Percentiles rank a stretch among this genome's conserved stretches.
phyloP scores from a whole-genome alignment of 2,113 vertebrate genomes.

The Bubo scandiacus region DNA sequence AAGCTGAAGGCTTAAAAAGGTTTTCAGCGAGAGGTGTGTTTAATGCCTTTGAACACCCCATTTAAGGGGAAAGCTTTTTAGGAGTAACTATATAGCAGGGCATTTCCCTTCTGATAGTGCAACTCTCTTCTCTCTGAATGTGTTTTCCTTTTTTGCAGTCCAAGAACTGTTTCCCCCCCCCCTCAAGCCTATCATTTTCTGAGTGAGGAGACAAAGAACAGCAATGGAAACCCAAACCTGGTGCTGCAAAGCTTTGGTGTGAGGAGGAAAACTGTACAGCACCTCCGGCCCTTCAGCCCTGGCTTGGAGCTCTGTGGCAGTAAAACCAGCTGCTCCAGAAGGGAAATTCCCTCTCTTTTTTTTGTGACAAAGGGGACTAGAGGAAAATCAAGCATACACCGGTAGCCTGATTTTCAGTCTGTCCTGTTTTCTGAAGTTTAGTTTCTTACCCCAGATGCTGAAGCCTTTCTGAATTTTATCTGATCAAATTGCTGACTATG shows the following conservation, averaged over 20 bases:
- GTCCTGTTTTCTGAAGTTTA: neutral
- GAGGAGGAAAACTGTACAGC: neutral
- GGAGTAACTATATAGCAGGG: neutral
- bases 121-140: neutral
- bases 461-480: neutral
- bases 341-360: neutral
- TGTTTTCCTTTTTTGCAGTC: neutral
- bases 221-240: neutral
- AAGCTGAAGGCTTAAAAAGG: neutral
- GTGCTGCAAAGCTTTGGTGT: neutral
- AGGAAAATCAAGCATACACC: neutral
- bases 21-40: rapidly evolving
- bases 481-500: neutral
- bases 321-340: neutral
- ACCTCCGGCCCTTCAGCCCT: neutral
- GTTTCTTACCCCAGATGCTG: neutral
- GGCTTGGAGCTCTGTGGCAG: neutral
- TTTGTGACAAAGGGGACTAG: neutral
- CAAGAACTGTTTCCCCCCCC: neutral
- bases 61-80: neutral
- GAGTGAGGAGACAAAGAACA: neutral
- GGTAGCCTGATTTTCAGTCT: neutral
- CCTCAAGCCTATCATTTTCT: neutral
- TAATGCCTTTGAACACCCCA: neutral
- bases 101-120: neutral